Base-by-base conservation (phyloP, 2,888 invertebrate species). In the Perithous albicinctus region DNA sequence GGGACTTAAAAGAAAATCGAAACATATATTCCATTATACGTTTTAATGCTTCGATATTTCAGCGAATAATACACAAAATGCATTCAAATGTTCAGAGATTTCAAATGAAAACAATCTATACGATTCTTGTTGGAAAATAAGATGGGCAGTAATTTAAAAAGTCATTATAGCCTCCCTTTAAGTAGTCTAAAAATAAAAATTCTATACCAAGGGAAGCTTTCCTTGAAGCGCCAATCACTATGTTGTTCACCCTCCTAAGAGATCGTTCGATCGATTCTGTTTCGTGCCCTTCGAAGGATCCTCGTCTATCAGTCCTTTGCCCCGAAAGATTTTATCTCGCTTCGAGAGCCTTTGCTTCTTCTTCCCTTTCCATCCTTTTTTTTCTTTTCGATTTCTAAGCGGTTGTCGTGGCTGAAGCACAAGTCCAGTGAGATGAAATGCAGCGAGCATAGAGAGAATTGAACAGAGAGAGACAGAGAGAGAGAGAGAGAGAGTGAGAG, bases 241-340 rank as follows among this genome's bases (percentile, higher is more conserved):
- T 18, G 43, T 6, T 32, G 10, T 59, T 23, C 35, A 59, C 43
- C 43, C 32, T 10, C 12, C n/a, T 23, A n/a, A 7, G 59, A 59
- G 54, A 75, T 75, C 64, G 56, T 29, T n/a, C 18, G 51, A 75
- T 66, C 54, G 64, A 66, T 75, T 54, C 29, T 29, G n/a, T 51
- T 61, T 35, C 51, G 15, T 51, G 15, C 63, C 64, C 41, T 41
- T 64, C 29, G 54, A 75, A 32, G 15, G 18, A 23, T 66, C 76
- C 66, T 70, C 69, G 77, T 83, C 80, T 74, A 77, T 51, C 67
- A 18, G 51, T 43, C 41, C 64, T 80, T 64, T 18, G 67, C 63
- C 46, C 76, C 29, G 46, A 59, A 23, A 80, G 83, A 83, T 83
- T 73, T 77, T 77, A 83, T 83, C 83, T 69, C 18, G 43, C 64